These are phyloP conservation scores for Pomatostomus ruficeps DNA, from an alignment of 2,113 vertebrate genomes.

Conservation along the genomic window DNA sequence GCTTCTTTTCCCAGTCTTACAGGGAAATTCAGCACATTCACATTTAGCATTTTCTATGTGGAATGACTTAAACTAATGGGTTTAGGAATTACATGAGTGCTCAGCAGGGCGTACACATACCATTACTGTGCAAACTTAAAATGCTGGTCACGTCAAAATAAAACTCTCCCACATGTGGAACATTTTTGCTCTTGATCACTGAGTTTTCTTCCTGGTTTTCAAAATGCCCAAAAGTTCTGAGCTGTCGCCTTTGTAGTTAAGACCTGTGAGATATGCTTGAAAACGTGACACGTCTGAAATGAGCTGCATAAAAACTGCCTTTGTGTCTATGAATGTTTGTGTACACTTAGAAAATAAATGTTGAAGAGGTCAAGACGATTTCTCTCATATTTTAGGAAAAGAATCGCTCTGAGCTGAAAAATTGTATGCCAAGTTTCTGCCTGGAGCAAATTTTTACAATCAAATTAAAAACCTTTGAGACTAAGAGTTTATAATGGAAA, in stretches of 20 bases:
- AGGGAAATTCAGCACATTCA: neutral
- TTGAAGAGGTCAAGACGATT: constrained; percentile 1
- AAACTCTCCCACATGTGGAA: constrained; percentile 9
- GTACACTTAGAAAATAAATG: constrained; percentile 26
- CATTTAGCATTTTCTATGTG: neutral
- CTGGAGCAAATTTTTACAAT: constrained; percentile 69
- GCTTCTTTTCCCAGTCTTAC: neutral
- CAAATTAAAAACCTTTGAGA: constrained; percentile 73
- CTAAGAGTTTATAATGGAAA: constrained; percentile 70
- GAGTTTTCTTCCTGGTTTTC: neutral
- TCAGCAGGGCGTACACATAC: neutral
- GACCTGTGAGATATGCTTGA: neutral
- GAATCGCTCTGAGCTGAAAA: constrained; percentile 18
- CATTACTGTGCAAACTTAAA: neutral
- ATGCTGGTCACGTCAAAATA: neutral
- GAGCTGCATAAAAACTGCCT: neutral
- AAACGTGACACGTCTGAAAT: neutral
- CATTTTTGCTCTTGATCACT: neutral
- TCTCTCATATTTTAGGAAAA: constrained; percentile 31
- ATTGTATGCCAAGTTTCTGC: constrained; percentile 42
- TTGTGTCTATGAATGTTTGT: neutral
- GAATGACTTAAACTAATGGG: neutral
- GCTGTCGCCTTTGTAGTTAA: constrained; percentile 6
- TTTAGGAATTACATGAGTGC: neutral
- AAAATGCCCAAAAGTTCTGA: constrained; percentile 29